These are phyloP conservation scores for Lagodon rhomboides DNA, from an alignment of 2,797 vertebrate species.

Conservation along the genomic window DNA sequence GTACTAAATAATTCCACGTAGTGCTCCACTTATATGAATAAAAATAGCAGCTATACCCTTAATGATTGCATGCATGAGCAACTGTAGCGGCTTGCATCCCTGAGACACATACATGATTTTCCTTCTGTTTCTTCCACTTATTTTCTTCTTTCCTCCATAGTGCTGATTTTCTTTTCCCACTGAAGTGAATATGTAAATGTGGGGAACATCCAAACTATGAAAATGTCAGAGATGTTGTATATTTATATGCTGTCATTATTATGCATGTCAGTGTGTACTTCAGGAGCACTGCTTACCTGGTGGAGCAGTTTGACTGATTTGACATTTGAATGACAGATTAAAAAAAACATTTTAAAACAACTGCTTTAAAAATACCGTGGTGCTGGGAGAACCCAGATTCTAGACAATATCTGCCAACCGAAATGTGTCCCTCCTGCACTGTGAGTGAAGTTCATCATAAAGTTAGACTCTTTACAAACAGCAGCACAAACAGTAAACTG, in stretches of 20 bases:
- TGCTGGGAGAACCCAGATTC: constrained; percentile 6
- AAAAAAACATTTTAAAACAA: constrained; percentile 17
- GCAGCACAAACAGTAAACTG: not conserved
- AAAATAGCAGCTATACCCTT: not conserved
- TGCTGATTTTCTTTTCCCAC: not conserved
- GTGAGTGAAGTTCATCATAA: constrained; percentile 23
- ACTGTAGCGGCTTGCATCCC: not conserved
- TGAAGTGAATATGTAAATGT: not conserved
- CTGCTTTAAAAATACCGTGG: constrained; percentile 27
- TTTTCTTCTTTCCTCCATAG: not conserved
- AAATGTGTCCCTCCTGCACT: constrained; percentile 9
- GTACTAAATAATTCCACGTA: not conserved
- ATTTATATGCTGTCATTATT: constrained; percentile 1
- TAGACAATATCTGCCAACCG: not conserved
- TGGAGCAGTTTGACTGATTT: constrained; percentile 31
- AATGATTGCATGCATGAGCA: not conserved
- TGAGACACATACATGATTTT: not conserved
- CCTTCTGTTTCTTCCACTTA: not conserved
- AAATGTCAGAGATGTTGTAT: not conserved
- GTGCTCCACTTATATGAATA: not conserved
- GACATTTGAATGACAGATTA: constrained; percentile 43
- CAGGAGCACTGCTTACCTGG: constrained; percentile 7
- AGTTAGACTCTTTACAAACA: constrained; percentile 12
- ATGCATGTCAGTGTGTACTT: not conserved
- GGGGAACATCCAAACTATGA: not conserved